phyloP scores from a whole-genome alignment of 1,140 invertebrate species.

The Pseudomyrmex dendroicus region DNA sequence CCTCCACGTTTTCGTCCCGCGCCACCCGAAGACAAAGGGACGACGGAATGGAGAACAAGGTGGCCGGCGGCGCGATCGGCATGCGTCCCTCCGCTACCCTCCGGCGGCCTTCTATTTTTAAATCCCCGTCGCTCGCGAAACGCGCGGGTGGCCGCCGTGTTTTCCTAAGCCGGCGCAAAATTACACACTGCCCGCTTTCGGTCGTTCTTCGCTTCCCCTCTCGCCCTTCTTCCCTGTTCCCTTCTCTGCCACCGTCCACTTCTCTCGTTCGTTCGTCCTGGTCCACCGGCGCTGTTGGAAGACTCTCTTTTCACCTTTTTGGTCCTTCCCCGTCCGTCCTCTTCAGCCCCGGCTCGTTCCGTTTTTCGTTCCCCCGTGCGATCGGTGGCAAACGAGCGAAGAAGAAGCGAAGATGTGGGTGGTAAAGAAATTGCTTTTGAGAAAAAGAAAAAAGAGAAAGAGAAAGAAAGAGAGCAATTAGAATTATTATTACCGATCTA shows the following conservation, averaged over 20 bases:
- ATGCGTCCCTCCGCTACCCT: slow-evolving; percentile 69
- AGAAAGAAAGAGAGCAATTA: neutral
- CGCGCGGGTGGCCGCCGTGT: slow-evolving; percentile 85
- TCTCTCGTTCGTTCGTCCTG: slow-evolving; percentile 28
- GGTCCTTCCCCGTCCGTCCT: neutral
- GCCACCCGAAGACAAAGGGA: slow-evolving; percentile 71
- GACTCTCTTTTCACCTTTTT: slow-evolving; percentile 45
- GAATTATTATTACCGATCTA: slow-evolving; percentile 2
- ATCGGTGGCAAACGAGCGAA: slow-evolving; percentile 50
- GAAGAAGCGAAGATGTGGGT: slow-evolving; percentile 28
- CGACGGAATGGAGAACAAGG: slow-evolving; percentile 71
- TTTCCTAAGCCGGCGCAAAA: slow-evolving; percentile 86
- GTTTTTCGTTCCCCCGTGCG: slow-evolving; percentile 61
- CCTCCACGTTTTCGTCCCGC: slow-evolving; percentile 44
- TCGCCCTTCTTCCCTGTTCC: slow-evolving; percentile 23
- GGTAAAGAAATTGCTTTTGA: neutral
- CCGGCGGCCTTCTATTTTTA: slow-evolving; percentile 81
- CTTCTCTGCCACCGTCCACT: slow-evolving; percentile 10
- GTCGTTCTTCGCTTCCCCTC: slow-evolving; percentile 58
- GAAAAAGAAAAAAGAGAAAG: neutral
- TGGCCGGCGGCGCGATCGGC: slow-evolving; percentile 69
- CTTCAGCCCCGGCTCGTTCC: slow-evolving; percentile 24
- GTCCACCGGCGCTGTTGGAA: slow-evolving; percentile 16
- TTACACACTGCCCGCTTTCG: slow-evolving; percentile 84
- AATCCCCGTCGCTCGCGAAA: slow-evolving; percentile 82